Evolutionary conservation across 2,888 invertebrate genomes (phyloP), one percentile per base, ranked within the genome.

Genomic region (Steinernema hermaphroditum): DNA sequence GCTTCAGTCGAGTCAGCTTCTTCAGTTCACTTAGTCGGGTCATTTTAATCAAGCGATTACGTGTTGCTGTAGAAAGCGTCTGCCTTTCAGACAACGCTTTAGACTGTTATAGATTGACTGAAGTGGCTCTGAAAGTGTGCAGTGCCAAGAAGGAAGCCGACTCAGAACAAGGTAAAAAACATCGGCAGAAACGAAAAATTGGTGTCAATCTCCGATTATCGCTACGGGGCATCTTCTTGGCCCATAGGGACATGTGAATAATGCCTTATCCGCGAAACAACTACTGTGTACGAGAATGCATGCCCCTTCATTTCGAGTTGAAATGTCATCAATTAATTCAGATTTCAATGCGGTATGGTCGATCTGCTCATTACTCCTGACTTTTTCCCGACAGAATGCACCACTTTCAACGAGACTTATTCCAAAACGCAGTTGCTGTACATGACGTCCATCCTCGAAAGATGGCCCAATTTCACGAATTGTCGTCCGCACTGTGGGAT

Each of bases 401-500:
- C 19, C 62, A 2, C 62, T 16, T 62, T 62, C 32, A 78, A 71
- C 74, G 50, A 54, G 29, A 68, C 72, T 14, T 71, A 74, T 44
- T 34, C 27, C 2, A 68, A 49, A 19, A 75, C 81, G 2, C 76
- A 74, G 54, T 73, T 73, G 34, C 73, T 79, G 49, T 72, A 72
- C 44, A 34, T 27, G 27, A 32, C 77, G 49, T 69, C 68, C 22
- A 79, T 79, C 19, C 75, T 79, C 49, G 43, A 74, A 16, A 44
- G 49, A 68, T 79, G 79, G 79, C 81, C 81, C 12, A 81, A 82
- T 73, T 80, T 81, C 72, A 80, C 80, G 14, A 70, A 78, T 46
- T 81, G 81, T 68, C 71, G 78, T 19, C 81, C 81, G 9, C 68
- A 80, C 72, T 81, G 81, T 69, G 81, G 81, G 19, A 49, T 81